Evolutionary conservation across 1,140 invertebrate genomes (phyloP).

Genomic region (Drosophila nikananu): DNA sequence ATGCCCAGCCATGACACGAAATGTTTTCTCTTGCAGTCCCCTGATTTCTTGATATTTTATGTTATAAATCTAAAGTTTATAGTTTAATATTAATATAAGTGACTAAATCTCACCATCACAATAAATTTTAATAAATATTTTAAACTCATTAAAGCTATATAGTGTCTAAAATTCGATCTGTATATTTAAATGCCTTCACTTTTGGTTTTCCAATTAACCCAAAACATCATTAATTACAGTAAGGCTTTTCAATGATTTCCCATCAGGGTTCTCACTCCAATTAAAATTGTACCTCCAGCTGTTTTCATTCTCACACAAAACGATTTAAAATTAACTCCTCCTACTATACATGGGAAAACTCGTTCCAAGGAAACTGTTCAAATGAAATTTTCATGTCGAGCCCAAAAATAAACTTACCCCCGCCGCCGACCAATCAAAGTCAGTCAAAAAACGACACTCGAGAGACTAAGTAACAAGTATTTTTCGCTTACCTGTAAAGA

Average conservation of each 20-base stretch:
- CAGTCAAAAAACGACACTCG: not conserved
- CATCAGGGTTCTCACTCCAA: not conserved
- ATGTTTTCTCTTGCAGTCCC: constrained; percentile 8
- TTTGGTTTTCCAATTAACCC: not conserved
- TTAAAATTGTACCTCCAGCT: constrained; percentile 19
- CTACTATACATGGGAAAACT: constrained; percentile 12
- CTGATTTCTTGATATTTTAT: not conserved
- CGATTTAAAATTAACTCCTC: constrained; percentile 12
- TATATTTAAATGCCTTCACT: not conserved
- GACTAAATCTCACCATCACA: not conserved
- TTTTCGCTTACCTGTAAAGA: constrained; percentile 74
- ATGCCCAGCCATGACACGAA: constrained; percentile 24
- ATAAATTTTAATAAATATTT: not conserved
- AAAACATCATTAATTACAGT: not conserved
- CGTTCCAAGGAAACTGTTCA: constrained; percentile 13
- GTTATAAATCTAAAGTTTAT: not conserved
- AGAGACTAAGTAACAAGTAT: constrained; percentile 29
- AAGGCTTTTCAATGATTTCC: not conserved
- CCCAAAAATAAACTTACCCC: constrained; percentile 47
- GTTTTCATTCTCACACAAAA: constrained; percentile 27
- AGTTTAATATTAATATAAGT: not conserved
- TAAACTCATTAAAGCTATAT: not conserved
- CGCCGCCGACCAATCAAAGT: not conserved
- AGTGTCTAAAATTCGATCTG: no score
- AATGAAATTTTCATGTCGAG: constrained; percentile 37